phyloP scores from a whole-genome alignment of 2,113 vertebrate genomes.

The Rhinoderma darwinii region DNA sequence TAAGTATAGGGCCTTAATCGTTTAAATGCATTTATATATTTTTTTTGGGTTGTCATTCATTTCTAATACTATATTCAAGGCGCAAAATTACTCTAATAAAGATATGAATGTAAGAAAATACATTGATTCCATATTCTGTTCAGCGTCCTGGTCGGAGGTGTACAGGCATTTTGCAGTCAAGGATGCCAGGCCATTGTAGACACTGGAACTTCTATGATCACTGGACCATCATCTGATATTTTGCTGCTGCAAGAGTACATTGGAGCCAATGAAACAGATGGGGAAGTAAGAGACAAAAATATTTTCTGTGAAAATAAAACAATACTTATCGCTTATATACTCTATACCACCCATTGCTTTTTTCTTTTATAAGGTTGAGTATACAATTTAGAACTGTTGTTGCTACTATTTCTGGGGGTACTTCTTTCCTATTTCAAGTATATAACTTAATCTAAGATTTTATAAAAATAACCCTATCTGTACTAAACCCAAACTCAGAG shows the following conservation, averaged over 20 bases:
- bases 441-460: too few relatives aligned
- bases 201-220: constrained; percentile 75
- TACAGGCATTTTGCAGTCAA: constrained; percentile 62
- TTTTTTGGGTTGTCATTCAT: background rate
- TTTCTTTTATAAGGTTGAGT: too few relatives aligned
- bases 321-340: too few relatives aligned
- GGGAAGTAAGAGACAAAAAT: constrained; percentile 63
- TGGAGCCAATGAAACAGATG: constrained; percentile 65
- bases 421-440: too few relatives aligned
- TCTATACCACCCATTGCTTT: too few relatives aligned
- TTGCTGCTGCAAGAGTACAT: constrained; percentile 67
- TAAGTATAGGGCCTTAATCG: background rate
- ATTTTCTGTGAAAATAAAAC: too few relatives aligned
- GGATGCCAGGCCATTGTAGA: constrained; percentile 81
- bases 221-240: constrained; percentile 68
- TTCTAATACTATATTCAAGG: background rate
- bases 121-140: background rate
- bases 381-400: too few relatives aligned
- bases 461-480: too few relatives aligned
- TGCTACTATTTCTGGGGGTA: too few relatives aligned
- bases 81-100: background rate
- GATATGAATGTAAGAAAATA: background rate
- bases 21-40: background rate
- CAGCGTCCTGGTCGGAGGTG: constrained; percentile 71
- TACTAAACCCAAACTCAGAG: too few relatives aligned